These are phyloP conservation scores for Amphipoea oculea DNA, from an alignment of 2,888 invertebrate species.

Conservation along the genomic window DNA sequence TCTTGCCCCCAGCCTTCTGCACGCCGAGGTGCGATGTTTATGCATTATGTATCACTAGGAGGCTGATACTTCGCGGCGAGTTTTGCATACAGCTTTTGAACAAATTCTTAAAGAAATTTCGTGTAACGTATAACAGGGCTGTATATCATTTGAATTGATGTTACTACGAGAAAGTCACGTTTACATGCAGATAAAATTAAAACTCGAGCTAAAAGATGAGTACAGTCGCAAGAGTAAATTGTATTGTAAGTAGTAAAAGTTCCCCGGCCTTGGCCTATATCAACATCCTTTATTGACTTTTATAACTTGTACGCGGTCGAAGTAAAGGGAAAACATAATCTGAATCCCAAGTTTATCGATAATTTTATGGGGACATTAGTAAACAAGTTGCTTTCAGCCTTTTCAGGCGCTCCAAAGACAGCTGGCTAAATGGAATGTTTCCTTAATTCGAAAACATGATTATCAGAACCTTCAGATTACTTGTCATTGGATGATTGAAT, in stretches of 20 bases:
- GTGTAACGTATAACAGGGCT: slow-evolving; percentile 43
- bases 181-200: slow-evolving; percentile 56
- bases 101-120: slow-evolving; percentile 63
- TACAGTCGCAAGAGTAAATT: slow-evolving; percentile 45
- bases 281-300: slow-evolving; percentile 58
- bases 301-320: slow-evolving; percentile 48
- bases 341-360: slow-evolving; percentile 49
- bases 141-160: slow-evolving; percentile 61
- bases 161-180: slow-evolving; percentile 40
- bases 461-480: slow-evolving; percentile 60
- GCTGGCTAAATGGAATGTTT: slow-evolving; percentile 24
- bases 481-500: slow-evolving; percentile 77
- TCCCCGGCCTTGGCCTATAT: slow-evolving; percentile 52
- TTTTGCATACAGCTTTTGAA: slow-evolving; percentile 71
- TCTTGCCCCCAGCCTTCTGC: slow-evolving; percentile 73
- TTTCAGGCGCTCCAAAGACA: slow-evolving; percentile 19
- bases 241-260: slow-evolving; percentile 57
- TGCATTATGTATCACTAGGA: slow-evolving; percentile 77
- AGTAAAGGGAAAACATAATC: slow-evolving; percentile 50
- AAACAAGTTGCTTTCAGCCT: slow-evolving; percentile 36
- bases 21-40: slow-evolving; percentile 76
- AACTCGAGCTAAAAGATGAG: slow-evolving; percentile 52
- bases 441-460: slow-evolving; percentile 55
- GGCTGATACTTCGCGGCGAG: slow-evolving; percentile 70
- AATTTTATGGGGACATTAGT: slow-evolving; percentile 37